phyloP scores from a whole-genome alignment of 37 sponge, comb jelly and placozoan genomes.

The Agelas oroides region DNA sequence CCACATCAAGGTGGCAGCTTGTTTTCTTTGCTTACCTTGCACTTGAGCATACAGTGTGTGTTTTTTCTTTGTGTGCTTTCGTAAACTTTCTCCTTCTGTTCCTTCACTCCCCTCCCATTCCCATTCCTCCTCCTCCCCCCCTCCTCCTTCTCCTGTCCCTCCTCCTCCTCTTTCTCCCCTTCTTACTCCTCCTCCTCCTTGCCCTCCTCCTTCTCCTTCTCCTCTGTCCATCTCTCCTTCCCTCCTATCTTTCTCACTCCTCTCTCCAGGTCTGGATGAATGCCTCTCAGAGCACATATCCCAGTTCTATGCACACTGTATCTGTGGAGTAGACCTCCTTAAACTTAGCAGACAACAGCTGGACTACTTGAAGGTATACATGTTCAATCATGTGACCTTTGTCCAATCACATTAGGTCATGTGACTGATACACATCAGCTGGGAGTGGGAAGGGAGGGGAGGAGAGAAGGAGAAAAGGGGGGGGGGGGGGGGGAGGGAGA shows the following conservation, averaged over 20 bases:
- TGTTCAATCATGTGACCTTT: neutral
- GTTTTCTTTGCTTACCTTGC: too few species aligned
- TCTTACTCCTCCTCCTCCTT: neutral
- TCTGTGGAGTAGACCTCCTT: constrained; percentile 65
- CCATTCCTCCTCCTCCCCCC: neutral
- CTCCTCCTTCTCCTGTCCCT: neutral
- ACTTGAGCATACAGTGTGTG: neutral
- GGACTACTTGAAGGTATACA: constrained; percentile 65
- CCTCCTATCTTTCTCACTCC: too few species aligned
- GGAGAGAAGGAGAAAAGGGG: neutral
- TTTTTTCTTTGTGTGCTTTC: neutral
- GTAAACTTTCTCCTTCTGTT: neutral
- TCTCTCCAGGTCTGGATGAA: constrained; percentile 48
- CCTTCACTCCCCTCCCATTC: neutral
- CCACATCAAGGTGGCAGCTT: too few species aligned
- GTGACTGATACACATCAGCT: too few species aligned
- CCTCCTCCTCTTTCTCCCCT: neutral
- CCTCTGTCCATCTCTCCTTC: neutral
- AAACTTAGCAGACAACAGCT: constrained; percentile 64
- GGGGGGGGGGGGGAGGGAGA: too few species aligned
- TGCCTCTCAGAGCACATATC: constrained; percentile 44
- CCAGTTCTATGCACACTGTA: constrained; percentile 75
- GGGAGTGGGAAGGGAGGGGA: neutral
- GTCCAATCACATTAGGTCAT: neutral
- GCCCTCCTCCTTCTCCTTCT: neutral